Evolutionary conservation across 2,113 vertebrate species (phyloP).

Genomic region (Mesocricetus auratus): DNA sequence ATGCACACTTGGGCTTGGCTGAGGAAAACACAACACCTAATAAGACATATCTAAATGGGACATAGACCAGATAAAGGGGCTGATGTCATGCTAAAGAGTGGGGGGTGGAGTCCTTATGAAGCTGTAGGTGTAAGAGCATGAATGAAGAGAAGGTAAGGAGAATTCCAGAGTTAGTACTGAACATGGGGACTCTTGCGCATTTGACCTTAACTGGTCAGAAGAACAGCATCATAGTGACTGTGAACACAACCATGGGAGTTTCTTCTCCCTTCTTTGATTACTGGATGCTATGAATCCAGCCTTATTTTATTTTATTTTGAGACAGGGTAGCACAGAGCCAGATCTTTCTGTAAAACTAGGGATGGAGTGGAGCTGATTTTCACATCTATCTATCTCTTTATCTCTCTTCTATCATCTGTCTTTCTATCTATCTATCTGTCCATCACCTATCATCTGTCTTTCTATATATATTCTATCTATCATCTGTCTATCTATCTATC

Average conservation of each 20-base stretch:
- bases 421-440: not conserved
- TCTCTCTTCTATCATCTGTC: not conserved
- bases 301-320: not conserved
- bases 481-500: not conserved
- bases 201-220: not conserved
- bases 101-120: not conserved
- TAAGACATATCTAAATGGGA: not conserved
- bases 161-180: not conserved
- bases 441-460: not conserved
- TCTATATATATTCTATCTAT: not conserved
- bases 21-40: not conserved
- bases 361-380: not conserved
- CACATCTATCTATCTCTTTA: not conserved
- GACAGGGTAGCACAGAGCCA: not conserved
- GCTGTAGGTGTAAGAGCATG: not conserved
- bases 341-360: not conserved
- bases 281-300: not conserved
- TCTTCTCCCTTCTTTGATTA: not conserved
- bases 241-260: not conserved
- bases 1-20: not conserved
- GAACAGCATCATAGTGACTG: not conserved
- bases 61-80: not conserved
- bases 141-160: not conserved
- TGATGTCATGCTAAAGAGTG: not conserved
- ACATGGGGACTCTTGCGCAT: not conserved